These are phyloP conservation scores for Corapipo altera DNA, from an alignment of 2,113 vertebrate genomes.

Conservation along the genomic window DNA sequence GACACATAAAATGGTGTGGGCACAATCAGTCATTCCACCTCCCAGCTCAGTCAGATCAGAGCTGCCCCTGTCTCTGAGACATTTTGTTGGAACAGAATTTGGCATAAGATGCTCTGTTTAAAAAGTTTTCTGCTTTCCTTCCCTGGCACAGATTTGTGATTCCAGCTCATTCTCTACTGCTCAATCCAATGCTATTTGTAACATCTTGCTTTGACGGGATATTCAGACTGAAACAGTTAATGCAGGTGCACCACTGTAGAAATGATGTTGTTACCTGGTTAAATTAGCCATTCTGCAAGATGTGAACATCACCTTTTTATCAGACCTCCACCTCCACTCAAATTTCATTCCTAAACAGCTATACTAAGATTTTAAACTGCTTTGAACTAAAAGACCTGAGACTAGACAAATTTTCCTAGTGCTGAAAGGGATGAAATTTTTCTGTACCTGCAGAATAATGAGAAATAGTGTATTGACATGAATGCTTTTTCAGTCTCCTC, in stretches of 20 bases:
- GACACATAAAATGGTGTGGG: not conserved
- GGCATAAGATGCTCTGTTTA: not conserved
- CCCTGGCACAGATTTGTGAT: not conserved
- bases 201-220: not conserved
- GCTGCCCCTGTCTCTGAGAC: not conserved
- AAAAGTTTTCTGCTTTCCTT: not conserved
- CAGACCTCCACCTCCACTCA: not conserved
- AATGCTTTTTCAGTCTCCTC: not conserved
- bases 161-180: not conserved
- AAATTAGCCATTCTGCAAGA: not conserved
- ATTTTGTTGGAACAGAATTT: not conserved
- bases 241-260: not conserved
- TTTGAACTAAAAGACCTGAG: not conserved
- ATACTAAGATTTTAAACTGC: not conserved
- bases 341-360: not conserved
- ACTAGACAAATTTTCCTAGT: not conserved
- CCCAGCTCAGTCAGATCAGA: not conserved
- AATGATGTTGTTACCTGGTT: not conserved
- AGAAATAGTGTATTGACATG: not conserved
- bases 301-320: not conserved
- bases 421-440: not conserved
- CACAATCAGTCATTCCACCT: not conserved
- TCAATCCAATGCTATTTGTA: not conserved
- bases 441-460: not conserved
- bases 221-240: not conserved